These are phyloP conservation scores for Melanotaenia boesemani DNA, from an alignment of 2,797 vertebrate species.

Conservation along the genomic window DNA sequence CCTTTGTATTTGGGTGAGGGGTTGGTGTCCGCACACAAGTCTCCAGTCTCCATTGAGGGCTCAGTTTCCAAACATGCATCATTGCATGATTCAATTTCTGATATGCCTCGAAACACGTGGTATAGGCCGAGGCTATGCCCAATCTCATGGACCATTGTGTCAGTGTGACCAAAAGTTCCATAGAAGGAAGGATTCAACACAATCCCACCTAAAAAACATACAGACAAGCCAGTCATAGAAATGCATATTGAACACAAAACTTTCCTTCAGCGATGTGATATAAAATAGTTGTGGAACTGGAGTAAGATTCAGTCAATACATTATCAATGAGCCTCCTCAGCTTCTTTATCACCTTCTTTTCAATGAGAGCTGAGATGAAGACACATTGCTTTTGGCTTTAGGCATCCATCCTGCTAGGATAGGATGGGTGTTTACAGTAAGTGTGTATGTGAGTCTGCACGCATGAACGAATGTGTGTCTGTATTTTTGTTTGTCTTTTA, in stretches of 20 bases:
- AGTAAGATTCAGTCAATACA: constrained; percentile 55
- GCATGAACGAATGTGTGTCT: constrained; percentile 31
- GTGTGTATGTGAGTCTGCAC: constrained; percentile 26
- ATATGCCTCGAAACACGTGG: constrained; percentile 97
- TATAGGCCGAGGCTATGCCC: constrained; percentile 98
- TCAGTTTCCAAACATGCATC: constrained; percentile 97
- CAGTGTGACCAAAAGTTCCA: constrained; percentile 93
- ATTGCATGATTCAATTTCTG: constrained; percentile 96
- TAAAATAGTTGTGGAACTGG: constrained; percentile 32
- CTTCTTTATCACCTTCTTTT: constrained; percentile 66
- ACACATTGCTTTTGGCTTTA: constrained; percentile 55
- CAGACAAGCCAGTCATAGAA: constrained; percentile 13
- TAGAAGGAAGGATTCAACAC: constrained; percentile 98
- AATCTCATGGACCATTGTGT: constrained; percentile 99
- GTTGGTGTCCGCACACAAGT: constrained; percentile 96
- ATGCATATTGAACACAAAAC: constrained; percentile 11
- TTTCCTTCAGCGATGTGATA: constrained; percentile 15
- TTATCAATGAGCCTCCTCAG: constrained; percentile 62
- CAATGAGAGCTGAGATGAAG: constrained; percentile 52
- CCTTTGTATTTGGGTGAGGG: constrained; percentile 95
- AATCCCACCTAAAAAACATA: constrained; percentile 78
- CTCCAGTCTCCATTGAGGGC: constrained; percentile 96
- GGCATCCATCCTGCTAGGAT: constrained; percentile 48
- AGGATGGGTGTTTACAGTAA: constrained; percentile 15
- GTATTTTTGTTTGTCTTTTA: constrained; percentile 70